phyloP scores from a whole-genome alignment of 2,113 vertebrate species.

The Oryzias curvinotus region DNA sequence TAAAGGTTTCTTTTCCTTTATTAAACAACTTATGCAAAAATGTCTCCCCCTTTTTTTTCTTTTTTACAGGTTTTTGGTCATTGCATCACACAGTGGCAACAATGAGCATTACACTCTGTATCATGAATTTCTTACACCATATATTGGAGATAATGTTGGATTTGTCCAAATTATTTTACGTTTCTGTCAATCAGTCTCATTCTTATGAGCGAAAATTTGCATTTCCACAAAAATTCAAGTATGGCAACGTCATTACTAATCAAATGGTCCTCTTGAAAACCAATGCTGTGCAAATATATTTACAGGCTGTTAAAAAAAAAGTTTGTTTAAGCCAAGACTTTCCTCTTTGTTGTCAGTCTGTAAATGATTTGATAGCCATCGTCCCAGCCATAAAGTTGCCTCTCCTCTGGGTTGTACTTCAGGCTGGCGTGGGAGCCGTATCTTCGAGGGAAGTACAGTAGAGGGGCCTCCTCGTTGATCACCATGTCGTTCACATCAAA shows the following conservation, averaged over 20 bases:
- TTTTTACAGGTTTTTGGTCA: conserved; percentile 27
- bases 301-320: conserved; percentile 7
- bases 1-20: conserved; percentile 52
- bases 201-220: no score
- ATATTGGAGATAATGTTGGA: no score
- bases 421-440: conserved; percentile 90
- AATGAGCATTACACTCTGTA: background rate
- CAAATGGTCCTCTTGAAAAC: no score
- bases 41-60: background rate
- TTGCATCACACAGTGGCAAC: conserved; percentile 10
- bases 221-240: no score
- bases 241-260: no score
- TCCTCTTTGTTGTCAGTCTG: conserved; percentile 88
- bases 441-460: conserved; percentile 93
- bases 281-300: no score
- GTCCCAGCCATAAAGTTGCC: conserved; percentile 94
- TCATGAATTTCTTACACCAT: no score
- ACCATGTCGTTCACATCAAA: conserved; percentile 91
- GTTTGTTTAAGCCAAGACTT: conserved; percentile 66
- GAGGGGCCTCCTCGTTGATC: conserved; percentile 81
- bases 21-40: conserved; percentile 63
- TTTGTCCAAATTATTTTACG: no score
- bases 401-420: conserved; percentile 90
- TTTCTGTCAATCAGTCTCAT: no score
- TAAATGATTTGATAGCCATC: conserved; percentile 97